Evolutionary conservation across 2,888 invertebrate species (phyloP).

Genomic region (Apeira syringaria): DNA sequence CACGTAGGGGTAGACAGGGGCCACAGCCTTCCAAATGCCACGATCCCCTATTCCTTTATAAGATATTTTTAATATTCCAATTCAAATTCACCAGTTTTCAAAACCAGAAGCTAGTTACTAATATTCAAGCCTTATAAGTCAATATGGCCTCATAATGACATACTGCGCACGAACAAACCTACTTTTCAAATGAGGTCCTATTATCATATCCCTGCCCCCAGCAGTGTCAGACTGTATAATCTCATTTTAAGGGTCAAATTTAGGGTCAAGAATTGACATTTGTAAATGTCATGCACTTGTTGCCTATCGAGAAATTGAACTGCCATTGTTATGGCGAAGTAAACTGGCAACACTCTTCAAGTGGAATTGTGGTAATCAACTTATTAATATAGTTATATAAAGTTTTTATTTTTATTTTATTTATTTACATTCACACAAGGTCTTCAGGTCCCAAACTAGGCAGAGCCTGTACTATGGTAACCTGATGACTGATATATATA

Average conservation of each 20-base stretch:
- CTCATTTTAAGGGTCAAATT: constrained; percentile 41
- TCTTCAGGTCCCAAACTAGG: too few relatives aligned
- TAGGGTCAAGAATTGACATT: constrained; percentile 62
- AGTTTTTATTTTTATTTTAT: too few relatives aligned
- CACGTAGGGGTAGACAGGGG: too few relatives aligned
- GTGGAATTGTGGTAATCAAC: too few relatives aligned
- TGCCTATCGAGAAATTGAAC: constrained; percentile 35
- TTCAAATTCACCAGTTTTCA: constrained; percentile 8
- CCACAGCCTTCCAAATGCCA: too few relatives aligned
- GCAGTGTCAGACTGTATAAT: constrained; percentile 36
- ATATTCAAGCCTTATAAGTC: constrained; percentile 10
- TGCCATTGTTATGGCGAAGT: constrained; percentile 25
- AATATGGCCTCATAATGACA: constrained; percentile 22
- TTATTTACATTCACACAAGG: too few relatives aligned
- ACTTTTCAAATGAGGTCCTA: constrained; percentile 24
- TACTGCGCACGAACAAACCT: constrained; percentile 24
- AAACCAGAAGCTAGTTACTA: constrained; percentile 19
- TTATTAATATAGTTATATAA: too few relatives aligned
- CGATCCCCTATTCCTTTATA: too few relatives aligned
- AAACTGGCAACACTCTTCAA: too few relatives aligned
- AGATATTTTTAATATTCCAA: background rate
- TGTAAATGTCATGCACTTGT: constrained; percentile 54
- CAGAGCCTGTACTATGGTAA: too few relatives aligned
- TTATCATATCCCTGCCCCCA: constrained; percentile 33
- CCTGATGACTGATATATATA: too few relatives aligned